phyloP scores from a whole-genome alignment of 2,113 vertebrate genomes.

The Alosa alosa region DNA sequence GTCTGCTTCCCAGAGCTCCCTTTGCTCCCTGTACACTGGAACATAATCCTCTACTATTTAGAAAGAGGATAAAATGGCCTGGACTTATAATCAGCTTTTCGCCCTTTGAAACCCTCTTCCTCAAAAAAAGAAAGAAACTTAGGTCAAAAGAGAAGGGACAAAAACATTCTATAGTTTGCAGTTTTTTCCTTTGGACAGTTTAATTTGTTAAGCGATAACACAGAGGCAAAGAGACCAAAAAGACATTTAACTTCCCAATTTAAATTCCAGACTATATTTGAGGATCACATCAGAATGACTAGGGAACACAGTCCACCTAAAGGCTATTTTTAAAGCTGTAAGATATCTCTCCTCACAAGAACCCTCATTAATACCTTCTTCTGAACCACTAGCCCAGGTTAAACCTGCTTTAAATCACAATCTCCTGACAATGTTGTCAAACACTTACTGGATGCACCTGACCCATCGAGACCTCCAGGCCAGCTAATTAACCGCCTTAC shows the following conservation, averaged over 20 bases:
- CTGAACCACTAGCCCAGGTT: not conserved
- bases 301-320: not conserved
- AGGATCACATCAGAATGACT: too few relatives aligned
- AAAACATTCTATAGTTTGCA: not conserved
- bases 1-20: not conserved
- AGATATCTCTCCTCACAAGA: not conserved
- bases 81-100: slow-evolving; percentile 36
- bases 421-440: slow-evolving; percentile 2
- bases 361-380: not conserved
- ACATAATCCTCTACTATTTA: slow-evolving; percentile 26
- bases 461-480: not conserved
- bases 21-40: slow-evolving; percentile 10
- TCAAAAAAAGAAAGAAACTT: not conserved
- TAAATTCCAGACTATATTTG: too few relatives aligned
- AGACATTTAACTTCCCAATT: too few relatives aligned
- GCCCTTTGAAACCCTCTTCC: slow-evolving; percentile 23
- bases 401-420: not conserved
- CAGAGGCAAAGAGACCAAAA: too few relatives aligned
- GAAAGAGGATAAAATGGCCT: slow-evolving; percentile 20
- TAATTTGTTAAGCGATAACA: too few relatives aligned
- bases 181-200: not conserved
- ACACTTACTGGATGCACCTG: not conserved
- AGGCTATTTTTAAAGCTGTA: not conserved
- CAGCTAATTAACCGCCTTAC: not conserved
- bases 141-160: not conserved